Base-by-base conservation (phyloP, 2,888 invertebrate species). In the Monoplex corrugatus region DNA sequence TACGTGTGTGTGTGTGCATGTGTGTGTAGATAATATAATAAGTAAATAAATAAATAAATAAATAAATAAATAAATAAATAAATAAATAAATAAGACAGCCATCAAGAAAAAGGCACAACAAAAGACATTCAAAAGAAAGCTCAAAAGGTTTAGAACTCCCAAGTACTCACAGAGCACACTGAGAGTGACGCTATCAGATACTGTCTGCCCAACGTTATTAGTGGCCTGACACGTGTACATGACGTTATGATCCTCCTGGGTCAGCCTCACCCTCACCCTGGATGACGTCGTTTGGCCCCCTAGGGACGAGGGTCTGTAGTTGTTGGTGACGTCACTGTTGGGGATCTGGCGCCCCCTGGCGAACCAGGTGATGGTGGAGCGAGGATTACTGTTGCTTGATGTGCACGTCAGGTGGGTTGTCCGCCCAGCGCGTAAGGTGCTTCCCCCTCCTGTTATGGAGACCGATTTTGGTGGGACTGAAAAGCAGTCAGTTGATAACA, bases 231-330 rank as follows among this genome's bases (percentile, higher is more conserved):
- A 99, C 89, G 98, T 98, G 92, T 98, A 98, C 84, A 98, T 94
- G 28, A 94, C 94, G 57, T 98, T 94, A 98, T 97, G 86, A 97
- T 98, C 92, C 97, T 97, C 93, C 87, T 93, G 92, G 0, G 94
- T 93, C 90, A 96, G 92, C 1, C 97, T 97, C 89, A 98, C 97
- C 0, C 98, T 98, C 89, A 99, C 98, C 95, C 98, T 98, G 0
- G 99, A 98, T 0, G 97, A 97, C 0, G 99, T 98, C 89, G 98
- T 98, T 98, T 98, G 98, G 50, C 99, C 99, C 80, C 98, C 98
- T 96, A 97, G 96, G 0, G 97, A 95, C 0, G 97, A 94, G 97
- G 97, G 88, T 3, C 90, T 87, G 16, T 89, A 87, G 0, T 91
- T 91, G 28, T 88, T 57, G n/a, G 85, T 86, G 44, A 89, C 89